Base-by-base conservation (phyloP, 2,888 invertebrate species). In the Zaprionus lineosus region DNA sequence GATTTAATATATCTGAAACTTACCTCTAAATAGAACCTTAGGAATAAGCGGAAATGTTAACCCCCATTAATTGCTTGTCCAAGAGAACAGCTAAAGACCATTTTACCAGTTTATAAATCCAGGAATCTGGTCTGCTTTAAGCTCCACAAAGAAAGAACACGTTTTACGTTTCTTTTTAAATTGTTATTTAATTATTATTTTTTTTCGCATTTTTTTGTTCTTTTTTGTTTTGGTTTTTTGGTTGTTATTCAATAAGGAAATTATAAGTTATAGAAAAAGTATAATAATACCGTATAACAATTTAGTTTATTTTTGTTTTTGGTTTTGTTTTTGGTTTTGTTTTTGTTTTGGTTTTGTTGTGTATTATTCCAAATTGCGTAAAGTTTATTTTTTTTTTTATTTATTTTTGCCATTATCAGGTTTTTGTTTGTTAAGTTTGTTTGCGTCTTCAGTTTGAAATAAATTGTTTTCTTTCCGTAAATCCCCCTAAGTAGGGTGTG, bases 271-370 rank as follows among this genome's bases (percentile, higher is more conserved):
- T 88, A 88, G 88, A 88, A 88, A 87, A 88, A 88, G 88, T 88
- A 88, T 88, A 88, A 88, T 87, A 87, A 87, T 88, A 87, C 88
- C 86, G 88, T 88, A 88, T 88, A 88, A 88, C 88, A 88, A 88
- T 88, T 86, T 81, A 84, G 84, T 81, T 84, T 62, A 53, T 57
- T 48, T 50, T 57, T 36, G 40, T 47, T 58, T n/a, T n/a, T n/a
- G n/a, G n/a, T n/a, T n/a, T n/a, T n/a, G 21, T 16, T 26, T 39
- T 57, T 73, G 44, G 31, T 57, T 50, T 12, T 44, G 46, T 37
- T 57, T 26, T 57, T 53, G 9, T 46, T 52, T 31, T 57, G 16
- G 46, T 58, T n/a, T n/a, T n/a, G 21, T 31, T 37, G n/a, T 53
- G 52, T 64, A 39, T 59, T 57, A 52, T 68, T 59, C 55, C 47